phyloP scores from a whole-genome alignment of 2,113 vertebrate species.

The Solenodon paradoxus region DNA sequence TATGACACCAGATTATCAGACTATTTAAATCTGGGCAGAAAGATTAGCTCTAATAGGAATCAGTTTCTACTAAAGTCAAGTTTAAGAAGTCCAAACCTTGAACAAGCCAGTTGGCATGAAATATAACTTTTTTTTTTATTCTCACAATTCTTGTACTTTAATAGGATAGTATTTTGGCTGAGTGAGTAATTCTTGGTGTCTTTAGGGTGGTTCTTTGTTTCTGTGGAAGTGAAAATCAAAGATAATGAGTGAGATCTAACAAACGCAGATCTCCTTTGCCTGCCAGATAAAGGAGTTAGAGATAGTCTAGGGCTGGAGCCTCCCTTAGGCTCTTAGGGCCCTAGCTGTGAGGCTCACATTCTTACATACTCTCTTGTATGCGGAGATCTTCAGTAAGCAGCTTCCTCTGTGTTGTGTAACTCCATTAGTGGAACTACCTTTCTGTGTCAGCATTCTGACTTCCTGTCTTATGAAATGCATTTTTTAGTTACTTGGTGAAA shows the following conservation, averaged over 20 bases:
- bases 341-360: not conserved
- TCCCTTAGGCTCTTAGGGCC: not conserved
- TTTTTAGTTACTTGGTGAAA: not conserved
- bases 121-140: not conserved
- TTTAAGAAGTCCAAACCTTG: not conserved
- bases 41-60: not conserved
- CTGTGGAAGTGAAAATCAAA: not conserved
- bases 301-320: not conserved
- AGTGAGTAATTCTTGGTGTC: not conserved
- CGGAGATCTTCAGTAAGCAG: not conserved
- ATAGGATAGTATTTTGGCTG: not conserved
- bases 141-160: not conserved
- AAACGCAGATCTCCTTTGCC: not conserved
- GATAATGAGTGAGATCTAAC: not conserved
- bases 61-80: not conserved
- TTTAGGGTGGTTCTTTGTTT: not conserved
- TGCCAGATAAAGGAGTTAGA: not conserved
- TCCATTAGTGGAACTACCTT: not conserved
- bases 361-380: not conserved
- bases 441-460: not conserved
- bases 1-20: not conserved
- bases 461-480: not conserved
- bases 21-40: not conserved
- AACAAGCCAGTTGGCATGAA: not conserved
- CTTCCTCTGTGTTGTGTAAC: not conserved